A percentile compares a stretch with the other conserved stretches of the same genome.
phyloP scores from a whole-genome alignment of 2,888 invertebrate species.

The Melipona bicolor region DNA sequence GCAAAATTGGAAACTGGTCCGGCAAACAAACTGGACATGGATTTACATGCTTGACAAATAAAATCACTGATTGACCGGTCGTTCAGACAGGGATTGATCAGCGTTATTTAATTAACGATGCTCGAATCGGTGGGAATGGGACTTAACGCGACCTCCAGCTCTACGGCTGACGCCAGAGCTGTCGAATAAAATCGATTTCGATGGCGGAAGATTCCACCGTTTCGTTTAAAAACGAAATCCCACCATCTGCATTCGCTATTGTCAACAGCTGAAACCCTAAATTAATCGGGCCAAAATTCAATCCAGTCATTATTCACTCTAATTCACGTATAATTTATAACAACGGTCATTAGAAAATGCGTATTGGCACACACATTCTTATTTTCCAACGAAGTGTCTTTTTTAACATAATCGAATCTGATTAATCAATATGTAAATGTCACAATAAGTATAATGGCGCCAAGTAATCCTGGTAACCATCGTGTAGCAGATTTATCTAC shows the following conservation, averaged over 20 bases:
- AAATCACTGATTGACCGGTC: constrained; percentile 36
- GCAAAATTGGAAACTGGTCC: constrained; percentile 15
- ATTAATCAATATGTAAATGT: background rate
- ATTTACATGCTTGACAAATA: constrained; percentile 35
- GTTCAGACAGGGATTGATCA: constrained; percentile 34
- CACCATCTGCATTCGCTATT: background rate
- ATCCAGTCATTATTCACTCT: background rate
- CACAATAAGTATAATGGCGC: background rate
- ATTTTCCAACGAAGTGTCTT: background rate
- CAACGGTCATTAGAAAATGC: background rate
- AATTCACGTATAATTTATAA: background rate
- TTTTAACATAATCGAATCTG: background rate
- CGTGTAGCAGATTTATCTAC: too few species aligned
- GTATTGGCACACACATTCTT: background rate
- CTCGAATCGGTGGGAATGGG: constrained; percentile 22
- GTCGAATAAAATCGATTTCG: constrained; percentile 34
- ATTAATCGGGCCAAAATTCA: background rate
- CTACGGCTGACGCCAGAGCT: constrained; percentile 4
- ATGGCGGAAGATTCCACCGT: background rate
- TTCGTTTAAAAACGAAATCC: background rate
- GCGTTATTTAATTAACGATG: constrained; percentile 33
- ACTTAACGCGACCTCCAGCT: constrained; percentile 36
- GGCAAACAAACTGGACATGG: constrained; percentile 23
- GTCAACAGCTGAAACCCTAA: too few species aligned
- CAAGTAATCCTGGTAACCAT: too few species aligned